Conservation (phyloP, 2,797 vertebrate genomes). For the Pangasius djambal region DNA sequence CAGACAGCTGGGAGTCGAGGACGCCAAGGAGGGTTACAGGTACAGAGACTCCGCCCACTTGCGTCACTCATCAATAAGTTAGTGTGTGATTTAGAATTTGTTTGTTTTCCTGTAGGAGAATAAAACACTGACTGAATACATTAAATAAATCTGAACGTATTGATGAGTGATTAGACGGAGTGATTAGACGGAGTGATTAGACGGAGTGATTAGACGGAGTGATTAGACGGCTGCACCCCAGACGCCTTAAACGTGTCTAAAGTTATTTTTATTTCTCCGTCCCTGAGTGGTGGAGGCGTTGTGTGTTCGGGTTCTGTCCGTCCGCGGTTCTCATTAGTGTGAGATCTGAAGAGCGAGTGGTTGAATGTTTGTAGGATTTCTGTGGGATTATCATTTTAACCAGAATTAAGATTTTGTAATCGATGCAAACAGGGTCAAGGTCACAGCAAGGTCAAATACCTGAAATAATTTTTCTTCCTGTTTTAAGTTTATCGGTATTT, state of each 20-base stretch:
- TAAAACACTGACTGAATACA: not conserved
- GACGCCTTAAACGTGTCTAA: too few relatives aligned
- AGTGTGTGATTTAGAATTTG: not conserved
- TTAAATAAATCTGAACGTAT: not conserved
- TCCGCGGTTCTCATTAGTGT: too few relatives aligned
- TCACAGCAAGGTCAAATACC: not conserved
- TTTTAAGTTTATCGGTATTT: too few relatives aligned
- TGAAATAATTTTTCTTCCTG: not conserved
- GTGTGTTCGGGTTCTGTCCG: too few relatives aligned
- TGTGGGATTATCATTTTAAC: too few relatives aligned
- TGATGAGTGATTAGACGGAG: not conserved
- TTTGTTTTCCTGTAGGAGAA: not conserved
- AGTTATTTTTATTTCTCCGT: too few relatives aligned
- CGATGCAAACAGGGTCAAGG: not conserved
- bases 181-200: not conserved
- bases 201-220: too few relatives aligned
- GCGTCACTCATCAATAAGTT: not conserved
- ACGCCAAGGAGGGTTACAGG: conserved; percentile 98
- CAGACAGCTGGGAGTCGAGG: conserved; percentile 93
- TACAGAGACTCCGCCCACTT: conserved; percentile 52
- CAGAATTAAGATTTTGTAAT: not conserved
- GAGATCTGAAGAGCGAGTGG: not conserved
- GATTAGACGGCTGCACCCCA: not conserved
- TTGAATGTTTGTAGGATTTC: not conserved
- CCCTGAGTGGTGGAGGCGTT: too few relatives aligned